Conservation (phyloP, 2,888 invertebrate species). For the Drosophila stalkeri region DNA sequence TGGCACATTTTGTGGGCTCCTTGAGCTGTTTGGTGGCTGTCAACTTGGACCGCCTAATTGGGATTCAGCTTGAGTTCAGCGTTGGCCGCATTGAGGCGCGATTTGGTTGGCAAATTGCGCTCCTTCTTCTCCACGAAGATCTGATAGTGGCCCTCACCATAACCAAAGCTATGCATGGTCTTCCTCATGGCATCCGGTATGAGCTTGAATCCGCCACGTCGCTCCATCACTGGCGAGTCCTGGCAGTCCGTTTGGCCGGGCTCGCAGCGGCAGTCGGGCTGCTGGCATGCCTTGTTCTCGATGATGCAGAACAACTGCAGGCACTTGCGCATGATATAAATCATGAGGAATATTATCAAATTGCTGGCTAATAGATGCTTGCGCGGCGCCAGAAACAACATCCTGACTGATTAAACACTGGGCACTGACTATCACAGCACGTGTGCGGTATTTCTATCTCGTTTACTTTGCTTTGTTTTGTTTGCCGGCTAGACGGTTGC, state of each 20-base stretch:
- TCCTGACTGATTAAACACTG: conserved; percentile 39
- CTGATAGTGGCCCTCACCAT: conserved; percentile 81
- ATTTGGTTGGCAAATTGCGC: conserved; percentile 74
- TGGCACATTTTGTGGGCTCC: conserved; percentile 59
- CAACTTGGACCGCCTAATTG: conserved; percentile 57
- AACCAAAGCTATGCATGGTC: conserved; percentile 76
- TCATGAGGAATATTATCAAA: conserved; percentile 71
- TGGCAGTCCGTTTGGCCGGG: conserved; percentile 23
- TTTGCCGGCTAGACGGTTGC: conserved; percentile 9
- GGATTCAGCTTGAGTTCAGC: conserved; percentile 81
- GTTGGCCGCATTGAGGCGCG: conserved; percentile 74
- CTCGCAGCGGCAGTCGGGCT: conserved; percentile 51
- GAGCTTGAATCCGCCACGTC: conserved; percentile 63
- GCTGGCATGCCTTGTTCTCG: conserved; percentile 64
- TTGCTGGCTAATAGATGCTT: conserved; percentile 78
- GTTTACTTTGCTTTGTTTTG: not conserved
- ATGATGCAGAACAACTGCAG: conserved; percentile 76
- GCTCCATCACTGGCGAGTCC: conserved; percentile 45
- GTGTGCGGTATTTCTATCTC: not conserved
- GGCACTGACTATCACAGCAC: conserved; percentile 53
- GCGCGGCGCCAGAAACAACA: conserved; percentile 74
- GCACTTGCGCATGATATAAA: conserved; percentile 74
- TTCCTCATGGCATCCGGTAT: conserved; percentile 73
- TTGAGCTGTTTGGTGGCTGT: conserved; percentile 4
- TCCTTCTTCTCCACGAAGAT: conserved; percentile 82